Evolutionary conservation across 2,113 vertebrate genomes (phyloP).

Genomic region (Chionodraco myersi): DNA sequence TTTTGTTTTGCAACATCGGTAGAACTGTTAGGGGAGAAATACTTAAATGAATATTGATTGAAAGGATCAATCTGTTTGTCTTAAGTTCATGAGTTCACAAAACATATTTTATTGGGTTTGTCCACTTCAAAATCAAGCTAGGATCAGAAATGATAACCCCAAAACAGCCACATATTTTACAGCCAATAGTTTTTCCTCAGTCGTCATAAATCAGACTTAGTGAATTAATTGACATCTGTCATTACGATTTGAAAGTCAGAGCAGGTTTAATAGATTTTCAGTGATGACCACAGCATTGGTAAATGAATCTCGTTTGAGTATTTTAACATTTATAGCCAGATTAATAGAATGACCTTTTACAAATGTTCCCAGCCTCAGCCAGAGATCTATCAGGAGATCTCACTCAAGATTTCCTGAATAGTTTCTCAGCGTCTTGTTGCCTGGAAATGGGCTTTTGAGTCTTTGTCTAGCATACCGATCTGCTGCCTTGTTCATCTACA

Average conservation of each 20-base stretch:
- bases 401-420: constrained; percentile 51
- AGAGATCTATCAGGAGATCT: constrained; percentile 35
- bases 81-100: not conserved
- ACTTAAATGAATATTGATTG: not conserved
- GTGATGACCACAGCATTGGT: not conserved
- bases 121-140: not conserved
- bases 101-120: not conserved
- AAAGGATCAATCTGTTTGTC: not conserved
- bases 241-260: not conserved
- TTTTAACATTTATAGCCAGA: constrained; percentile 28
- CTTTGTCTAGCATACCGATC: constrained; percentile 79
- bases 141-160: not conserved
- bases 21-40: constrained; percentile 1
- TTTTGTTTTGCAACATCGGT: constrained; percentile 36
- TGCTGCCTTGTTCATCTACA: constrained; percentile 41
- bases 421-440: constrained; percentile 34
- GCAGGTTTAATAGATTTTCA: not conserved
- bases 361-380: constrained; percentile 18
- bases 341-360: constrained; percentile 50
- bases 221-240: not conserved
- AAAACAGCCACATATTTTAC: too few relatives aligned
- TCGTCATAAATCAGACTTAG: not conserved
- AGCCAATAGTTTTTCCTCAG: not conserved
- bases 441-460: constrained; percentile 29
- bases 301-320: not conserved